phyloP scores from a whole-genome alignment of 2,113 vertebrate genomes.

The Hoplias malabaricus region DNA sequence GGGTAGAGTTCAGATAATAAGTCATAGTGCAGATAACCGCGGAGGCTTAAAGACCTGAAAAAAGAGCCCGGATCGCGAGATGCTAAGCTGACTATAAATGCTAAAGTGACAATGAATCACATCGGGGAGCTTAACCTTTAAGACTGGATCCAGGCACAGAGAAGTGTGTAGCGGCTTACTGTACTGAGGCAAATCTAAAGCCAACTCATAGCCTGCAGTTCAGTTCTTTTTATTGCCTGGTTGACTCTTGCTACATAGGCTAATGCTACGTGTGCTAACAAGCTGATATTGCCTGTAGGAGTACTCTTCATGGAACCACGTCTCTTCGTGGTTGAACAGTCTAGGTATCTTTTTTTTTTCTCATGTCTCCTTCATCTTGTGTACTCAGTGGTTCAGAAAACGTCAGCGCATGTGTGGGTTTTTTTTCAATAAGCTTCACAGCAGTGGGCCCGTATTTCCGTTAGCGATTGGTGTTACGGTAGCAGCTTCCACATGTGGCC shows the following conservation, averaged over 20 bases:
- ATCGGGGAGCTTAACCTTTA: constrained; percentile 64
- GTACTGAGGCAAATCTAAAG: constrained; percentile 13
- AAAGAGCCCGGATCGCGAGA: constrained; percentile 48
- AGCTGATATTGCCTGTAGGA: background rate
- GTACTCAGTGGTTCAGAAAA: constrained; percentile 28
- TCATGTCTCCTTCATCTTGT: background rate
- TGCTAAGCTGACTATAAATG: constrained; percentile 59
- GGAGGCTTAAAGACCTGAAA: constrained; percentile 54
- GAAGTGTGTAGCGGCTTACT: constrained; percentile 48
- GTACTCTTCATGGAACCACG: background rate
- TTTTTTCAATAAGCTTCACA: constrained; percentile 30
- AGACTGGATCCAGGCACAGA: constrained; percentile 50
- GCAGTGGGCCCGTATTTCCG: constrained; percentile 27
- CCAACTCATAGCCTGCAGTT: background rate
- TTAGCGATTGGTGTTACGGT: constrained; percentile 38
- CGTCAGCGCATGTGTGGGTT: background rate
- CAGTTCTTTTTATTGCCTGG: constrained; percentile 7
- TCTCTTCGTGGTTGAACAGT: background rate
- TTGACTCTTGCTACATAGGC: background rate
- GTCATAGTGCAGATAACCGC: constrained; percentile 59
- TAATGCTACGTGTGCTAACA: constrained; percentile 15
- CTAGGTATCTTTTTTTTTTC: constrained; percentile 1
- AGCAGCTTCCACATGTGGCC: constrained; percentile 30
- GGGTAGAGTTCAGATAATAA: constrained; percentile 57
- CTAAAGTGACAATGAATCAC: constrained; percentile 64